phyloP scores from a whole-genome alignment of 2,888 invertebrate genomes.

The Latheticus oryzae region DNA sequence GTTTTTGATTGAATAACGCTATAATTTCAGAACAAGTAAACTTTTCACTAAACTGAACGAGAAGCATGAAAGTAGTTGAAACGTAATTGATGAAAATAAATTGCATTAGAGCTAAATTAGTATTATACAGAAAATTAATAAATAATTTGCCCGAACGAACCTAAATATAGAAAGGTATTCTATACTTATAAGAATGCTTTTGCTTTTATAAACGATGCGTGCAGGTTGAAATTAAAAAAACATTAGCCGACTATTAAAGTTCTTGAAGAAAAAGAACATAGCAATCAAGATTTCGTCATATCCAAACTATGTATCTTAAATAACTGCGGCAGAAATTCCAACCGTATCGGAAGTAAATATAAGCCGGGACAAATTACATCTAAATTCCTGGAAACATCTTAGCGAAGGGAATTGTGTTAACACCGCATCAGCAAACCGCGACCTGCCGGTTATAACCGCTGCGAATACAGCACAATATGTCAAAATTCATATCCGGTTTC shows the following conservation, averaged over 20 bases:
- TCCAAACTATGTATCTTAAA: conserved; percentile 24
- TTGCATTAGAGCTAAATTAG: too few relatives aligned
- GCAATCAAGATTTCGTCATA: conserved; percentile 22
- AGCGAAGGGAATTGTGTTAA: conserved; percentile 29
- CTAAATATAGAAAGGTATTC: too few relatives aligned
- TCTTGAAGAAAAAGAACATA: conserved; percentile 20
- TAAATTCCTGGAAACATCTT: conserved; percentile 30
- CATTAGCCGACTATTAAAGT: conserved; percentile 27
- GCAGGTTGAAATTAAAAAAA: conserved; percentile 21
- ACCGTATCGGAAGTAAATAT: conserved; percentile 33
- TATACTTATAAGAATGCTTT: too few relatives aligned
- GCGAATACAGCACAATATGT: conserved; percentile 44
- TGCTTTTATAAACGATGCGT: conserved; percentile 17
- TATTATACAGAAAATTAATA: too few relatives aligned
- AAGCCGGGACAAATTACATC: conserved; percentile 30
- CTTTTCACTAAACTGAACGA: too few relatives aligned
- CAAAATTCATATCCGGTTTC: conserved; percentile 50
- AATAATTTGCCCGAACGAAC: too few relatives aligned
- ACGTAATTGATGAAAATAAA: too few relatives aligned
- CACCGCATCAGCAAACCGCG: conserved; percentile 13
- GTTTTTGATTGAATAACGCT: too few relatives aligned
- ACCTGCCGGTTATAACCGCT: conserved; percentile 18
- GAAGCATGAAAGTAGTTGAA: too few relatives aligned
- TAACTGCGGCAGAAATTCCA: conserved; percentile 16
- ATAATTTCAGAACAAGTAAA: too few relatives aligned